phyloP scores from a whole-genome alignment of 2,113 vertebrate genomes.

The human region DNA sequence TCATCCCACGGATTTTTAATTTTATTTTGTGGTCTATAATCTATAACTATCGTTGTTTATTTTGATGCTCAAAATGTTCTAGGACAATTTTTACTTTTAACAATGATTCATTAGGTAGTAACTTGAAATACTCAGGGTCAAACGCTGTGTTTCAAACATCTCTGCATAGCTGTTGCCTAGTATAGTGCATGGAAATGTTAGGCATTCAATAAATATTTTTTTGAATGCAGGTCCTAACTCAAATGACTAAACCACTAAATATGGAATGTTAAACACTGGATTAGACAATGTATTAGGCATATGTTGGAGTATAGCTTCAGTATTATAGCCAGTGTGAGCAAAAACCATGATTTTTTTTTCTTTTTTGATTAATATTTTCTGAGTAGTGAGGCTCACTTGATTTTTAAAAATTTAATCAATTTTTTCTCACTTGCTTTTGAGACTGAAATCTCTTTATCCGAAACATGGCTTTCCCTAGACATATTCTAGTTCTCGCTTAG shows the following conservation, averaged over 20 bases:
- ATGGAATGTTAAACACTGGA: background rate
- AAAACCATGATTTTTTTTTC: background rate
- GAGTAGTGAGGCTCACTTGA: background rate
- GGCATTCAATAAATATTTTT: background rate
- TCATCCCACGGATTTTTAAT: background rate
- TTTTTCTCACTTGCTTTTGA: background rate
- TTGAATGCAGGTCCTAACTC: background rate
- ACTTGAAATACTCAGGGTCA: background rate
- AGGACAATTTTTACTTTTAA: background rate
- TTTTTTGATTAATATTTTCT: constrained; percentile 8
- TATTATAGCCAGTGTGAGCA: background rate
- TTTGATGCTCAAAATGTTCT: background rate
- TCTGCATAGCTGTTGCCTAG: background rate
- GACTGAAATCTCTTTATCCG: background rate
- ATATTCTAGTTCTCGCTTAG: background rate
- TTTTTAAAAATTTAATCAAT: background rate
- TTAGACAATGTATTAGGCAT: background rate
- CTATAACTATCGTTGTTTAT: background rate
- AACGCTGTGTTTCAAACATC: background rate
- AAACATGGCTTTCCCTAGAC: background rate
- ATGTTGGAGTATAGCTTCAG: background rate
- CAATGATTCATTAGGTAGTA: background rate
- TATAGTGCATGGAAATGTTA: background rate
- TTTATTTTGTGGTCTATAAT: constrained; percentile 18
- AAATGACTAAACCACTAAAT: background rate